Base-by-base conservation (phyloP, 1,140 invertebrate genomes). In the Drosophila bocki region DNA sequence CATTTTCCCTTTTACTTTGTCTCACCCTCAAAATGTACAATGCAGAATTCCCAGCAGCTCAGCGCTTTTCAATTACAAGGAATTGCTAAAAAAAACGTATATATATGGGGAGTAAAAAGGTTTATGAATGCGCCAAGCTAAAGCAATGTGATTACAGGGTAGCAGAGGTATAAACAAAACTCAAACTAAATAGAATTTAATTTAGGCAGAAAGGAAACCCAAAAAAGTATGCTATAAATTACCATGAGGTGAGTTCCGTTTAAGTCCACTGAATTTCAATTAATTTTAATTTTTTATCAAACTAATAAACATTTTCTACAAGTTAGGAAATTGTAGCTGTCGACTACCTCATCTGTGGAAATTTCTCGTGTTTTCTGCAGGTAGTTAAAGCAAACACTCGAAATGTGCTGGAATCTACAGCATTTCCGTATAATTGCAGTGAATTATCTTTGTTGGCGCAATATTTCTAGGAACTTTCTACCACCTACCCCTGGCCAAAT, bases 31-130 rank as follows among this genome's bases (percentile, higher is more conserved):
- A 32, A 41, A 35, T 57, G 26, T 48, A 50, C 62, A 78, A n/a
- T 69, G 47, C 72, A 58, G 72, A 26, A 26, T 75, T 63, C 15
- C 37, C 42, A 56, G 47, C 41, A 60, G 56, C 62, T 80, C 71
- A 59, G 61, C 57, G 63, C 67, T 77, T 85, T 84, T 78, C 82
- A 84, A 81, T 85, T 84, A 85, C 75, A 78, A 47, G 41, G 44
- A 71, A 71, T 70, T 47, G 58, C 67, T 60, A 7, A 48, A 60
- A 76, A 80, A 51, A 65, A 68, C 45, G 39, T 1, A 17, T 3
- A n/a, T 0, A 11, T 3, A 47, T 56, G 41, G 54, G 13, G 22
- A 57, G 26, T n/a, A 67, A 67, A 63, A 69, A 78, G 42, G 75
- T 74, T 80, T 69, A 75, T 80, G 63, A 58, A 67, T 51, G 51